Percentiles rank a stretch among this genome's conserved stretches.
Conservation (phyloP, 2,113 vertebrate species). For the Ceratotherium simum region DNA sequence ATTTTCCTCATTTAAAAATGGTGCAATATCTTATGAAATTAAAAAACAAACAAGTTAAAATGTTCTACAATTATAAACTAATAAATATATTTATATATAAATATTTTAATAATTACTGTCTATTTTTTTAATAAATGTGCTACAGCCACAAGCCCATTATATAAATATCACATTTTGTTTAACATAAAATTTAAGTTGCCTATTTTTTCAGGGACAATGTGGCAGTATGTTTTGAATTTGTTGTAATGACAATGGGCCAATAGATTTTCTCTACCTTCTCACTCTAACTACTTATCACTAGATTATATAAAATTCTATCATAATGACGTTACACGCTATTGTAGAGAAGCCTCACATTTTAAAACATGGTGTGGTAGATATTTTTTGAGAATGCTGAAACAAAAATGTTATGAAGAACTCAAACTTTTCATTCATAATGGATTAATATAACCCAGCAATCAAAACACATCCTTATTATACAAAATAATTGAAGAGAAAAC, state of each 20-base stretch:
- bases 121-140: background rate
- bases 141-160: accelerated
- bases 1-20: background rate
- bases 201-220: background rate
- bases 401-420: background rate
- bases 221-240: background rate
- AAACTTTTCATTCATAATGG: background rate
- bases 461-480: background rate
- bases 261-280: background rate
- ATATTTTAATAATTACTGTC: background rate
- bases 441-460: background rate
- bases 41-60: background rate
- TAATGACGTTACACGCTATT: background rate
- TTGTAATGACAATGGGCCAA: background rate
- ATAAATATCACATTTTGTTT: background rate
- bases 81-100: background rate
- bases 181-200: background rate
- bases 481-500: background rate
- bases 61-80: background rate
- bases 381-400: background rate
- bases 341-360: background rate
- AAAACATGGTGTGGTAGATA: background rate
- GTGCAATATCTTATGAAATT: background rate
- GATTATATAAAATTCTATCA: background rate
- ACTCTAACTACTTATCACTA: background rate